These are phyloP conservation scores for Smutsia gigantea DNA, from an alignment of 2,797 vertebrate genomes.

Conservation along the genomic window DNA sequence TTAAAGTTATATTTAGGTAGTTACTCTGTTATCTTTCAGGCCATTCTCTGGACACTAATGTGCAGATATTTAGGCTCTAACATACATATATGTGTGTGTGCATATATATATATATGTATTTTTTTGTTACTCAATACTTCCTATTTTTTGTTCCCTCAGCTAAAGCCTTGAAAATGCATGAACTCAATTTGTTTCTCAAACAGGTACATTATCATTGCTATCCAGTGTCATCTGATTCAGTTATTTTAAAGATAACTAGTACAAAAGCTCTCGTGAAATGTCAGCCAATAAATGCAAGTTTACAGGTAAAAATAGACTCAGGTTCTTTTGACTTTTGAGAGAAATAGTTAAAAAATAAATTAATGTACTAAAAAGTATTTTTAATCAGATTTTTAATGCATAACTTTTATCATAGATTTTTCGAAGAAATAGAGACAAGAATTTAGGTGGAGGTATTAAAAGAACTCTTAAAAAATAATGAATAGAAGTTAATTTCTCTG, in stretches of 20 bases:
- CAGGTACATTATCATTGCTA: slow-evolving; percentile 61
- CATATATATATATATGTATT: too few species aligned
- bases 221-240: slow-evolving; percentile 66
- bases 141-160: neutral
- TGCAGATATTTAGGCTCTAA: neutral
- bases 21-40: neutral
- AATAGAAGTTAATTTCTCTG: slow-evolving; percentile 60
- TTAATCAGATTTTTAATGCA: slow-evolving; percentile 50
- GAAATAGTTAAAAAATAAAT: neutral
- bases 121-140: neutral
- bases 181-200: slow-evolving; percentile 67
- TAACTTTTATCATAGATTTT: neutral
- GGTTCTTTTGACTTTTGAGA: rapidly evolving
- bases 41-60: neutral
- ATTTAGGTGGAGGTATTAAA: slow-evolving; percentile 28
- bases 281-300: slow-evolving; percentile 36
- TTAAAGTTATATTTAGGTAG: neutral
- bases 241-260: slow-evolving; percentile 58
- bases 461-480: slow-evolving; percentile 53
- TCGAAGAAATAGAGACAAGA: slow-evolving; percentile 45
- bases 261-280: slow-evolving; percentile 37
- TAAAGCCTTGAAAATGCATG: neutral
- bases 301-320: neutral
- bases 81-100: neutral
- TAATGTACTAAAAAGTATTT: neutral